A percentile compares a stretch with the other conserved stretches of the same genome.
These are phyloP conservation scores for Oxyura jamaicensis DNA, from an alignment of 2,113 vertebrate genomes.

Conservation along the genomic window DNA sequence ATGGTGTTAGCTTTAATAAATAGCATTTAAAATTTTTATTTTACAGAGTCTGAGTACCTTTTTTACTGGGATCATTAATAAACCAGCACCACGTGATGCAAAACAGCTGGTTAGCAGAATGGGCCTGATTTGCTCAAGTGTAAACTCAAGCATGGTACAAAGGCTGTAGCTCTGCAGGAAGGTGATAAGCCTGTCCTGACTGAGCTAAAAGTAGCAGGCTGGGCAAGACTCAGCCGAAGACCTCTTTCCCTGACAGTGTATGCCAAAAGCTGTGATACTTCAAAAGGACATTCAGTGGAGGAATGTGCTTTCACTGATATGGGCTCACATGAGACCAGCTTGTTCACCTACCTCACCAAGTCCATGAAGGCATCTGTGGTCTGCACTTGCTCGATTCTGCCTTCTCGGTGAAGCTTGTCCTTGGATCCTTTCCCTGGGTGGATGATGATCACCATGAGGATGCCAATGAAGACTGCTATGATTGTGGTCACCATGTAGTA, in stretches of 20 bases:
- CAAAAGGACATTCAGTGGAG: neutral
- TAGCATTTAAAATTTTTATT: too few relatives aligned
- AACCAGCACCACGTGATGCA: too few relatives aligned
- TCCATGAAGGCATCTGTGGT: slow-evolving; percentile 95
- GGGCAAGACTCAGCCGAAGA: neutral
- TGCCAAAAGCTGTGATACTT: neutral
- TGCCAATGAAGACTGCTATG: slow-evolving; percentile 94
- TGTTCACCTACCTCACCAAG: slow-evolving; percentile 86
- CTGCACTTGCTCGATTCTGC: slow-evolving; percentile 88
- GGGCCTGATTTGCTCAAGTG: too few relatives aligned
- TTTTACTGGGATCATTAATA: too few relatives aligned
- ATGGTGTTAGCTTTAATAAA: too few relatives aligned
- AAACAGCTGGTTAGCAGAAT: too few relatives aligned
- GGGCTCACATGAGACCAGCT: neutral
- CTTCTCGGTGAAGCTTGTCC: slow-evolving; percentile 81
- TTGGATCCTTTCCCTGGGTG: slow-evolving; percentile 91
- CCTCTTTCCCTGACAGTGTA: neutral
- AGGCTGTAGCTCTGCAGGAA: neutral
- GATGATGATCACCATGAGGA: slow-evolving; percentile 91
- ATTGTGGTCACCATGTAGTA: slow-evolving; percentile 96
- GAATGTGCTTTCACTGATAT: neutral
- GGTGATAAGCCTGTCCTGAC: neutral
- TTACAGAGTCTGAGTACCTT: too few relatives aligned
- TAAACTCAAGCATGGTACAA: neutral
- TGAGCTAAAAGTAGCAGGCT: neutral